Base-by-base conservation (phyloP, 2,113 vertebrate genomes). In the Cygnus atratus region DNA sequence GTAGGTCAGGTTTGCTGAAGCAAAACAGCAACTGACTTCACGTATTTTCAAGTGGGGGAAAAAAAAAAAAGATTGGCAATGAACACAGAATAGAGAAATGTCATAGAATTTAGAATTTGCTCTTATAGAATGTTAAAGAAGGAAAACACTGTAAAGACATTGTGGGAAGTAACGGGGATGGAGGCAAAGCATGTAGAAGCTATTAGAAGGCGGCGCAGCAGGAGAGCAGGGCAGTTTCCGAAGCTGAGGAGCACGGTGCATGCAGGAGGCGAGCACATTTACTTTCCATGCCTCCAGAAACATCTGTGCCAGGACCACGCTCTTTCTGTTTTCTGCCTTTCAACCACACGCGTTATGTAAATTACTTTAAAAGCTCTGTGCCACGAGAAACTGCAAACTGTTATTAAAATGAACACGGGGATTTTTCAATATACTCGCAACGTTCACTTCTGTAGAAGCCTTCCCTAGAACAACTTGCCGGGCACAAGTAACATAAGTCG, bases 311-410 rank as follows among this genome's bases (percentile, higher is more conserved):
- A 39, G 35, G 73, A 65, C 15, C 9, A 62, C 58, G 93, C 77
- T 73, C 58, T 24, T 90, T 92, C 62, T 68, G 3, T 87, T 88
- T 92, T 89, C 87, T 93, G 66, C 43, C 66, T 92, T 93, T 91
- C 35, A 72, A 13, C 19, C 5, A 3, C 58, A 52, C 11, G 37
- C 9, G 3, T 52, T 75, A 72, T 48, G 54, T 52, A 76, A 87
- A 82, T 75, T 43, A 71, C 39, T 88, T 78, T 72, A 63, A 58
- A 89, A 89, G 35, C 24, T 85, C 55, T 46, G 61, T 58, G 66
- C 46, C 57, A 84, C 54, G 31, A 68, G 65, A 68, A 91, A 39
- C 21, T 57, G 26, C 59, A 80, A 90, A 84, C n/a, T 80, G n/a
- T 63, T 77, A 57, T 41, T 92, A 67, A 67, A 71, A 77, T 59